These are phyloP conservation scores for Corythaeola cristata DNA, from an alignment of 2,113 vertebrate species.

Conservation along the genomic window DNA sequence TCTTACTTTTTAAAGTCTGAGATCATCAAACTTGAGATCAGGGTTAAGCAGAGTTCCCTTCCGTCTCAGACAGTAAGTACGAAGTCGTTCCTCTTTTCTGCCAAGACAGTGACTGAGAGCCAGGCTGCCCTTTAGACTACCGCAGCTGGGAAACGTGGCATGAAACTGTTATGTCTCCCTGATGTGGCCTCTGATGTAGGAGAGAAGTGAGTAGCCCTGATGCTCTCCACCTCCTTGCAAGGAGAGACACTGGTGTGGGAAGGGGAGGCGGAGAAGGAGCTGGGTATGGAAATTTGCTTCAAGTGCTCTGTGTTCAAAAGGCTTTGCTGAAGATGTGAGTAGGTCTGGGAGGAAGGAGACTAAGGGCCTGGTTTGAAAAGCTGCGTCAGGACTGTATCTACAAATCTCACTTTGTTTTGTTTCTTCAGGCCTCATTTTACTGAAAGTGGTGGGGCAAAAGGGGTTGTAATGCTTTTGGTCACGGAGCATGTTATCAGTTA, in stretches of 20 bases:
- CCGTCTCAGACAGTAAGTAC: background rate
- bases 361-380: background rate
- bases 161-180: background rate
- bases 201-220: background rate
- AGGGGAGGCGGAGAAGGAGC: background rate
- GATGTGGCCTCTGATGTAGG: accelerated
- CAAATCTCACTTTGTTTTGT: background rate
- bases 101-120: background rate
- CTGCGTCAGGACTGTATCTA: background rate
- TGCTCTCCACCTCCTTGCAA: background rate
- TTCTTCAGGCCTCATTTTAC: background rate
- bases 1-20: background rate
- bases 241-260: background rate
- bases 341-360: background rate
- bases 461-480: background rate
- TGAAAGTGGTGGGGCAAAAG: background rate
- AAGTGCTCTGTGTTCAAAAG: background rate
- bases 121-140: background rate
- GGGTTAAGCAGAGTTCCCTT: background rate
- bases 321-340: background rate
- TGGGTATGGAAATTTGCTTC: background rate
- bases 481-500: background rate
- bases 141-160: accelerated
- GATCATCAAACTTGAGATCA: background rate
- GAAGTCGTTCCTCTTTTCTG: background rate